Conservation (phyloP, 2,888 invertebrate species). For the Adelognathus sp. region DNA sequence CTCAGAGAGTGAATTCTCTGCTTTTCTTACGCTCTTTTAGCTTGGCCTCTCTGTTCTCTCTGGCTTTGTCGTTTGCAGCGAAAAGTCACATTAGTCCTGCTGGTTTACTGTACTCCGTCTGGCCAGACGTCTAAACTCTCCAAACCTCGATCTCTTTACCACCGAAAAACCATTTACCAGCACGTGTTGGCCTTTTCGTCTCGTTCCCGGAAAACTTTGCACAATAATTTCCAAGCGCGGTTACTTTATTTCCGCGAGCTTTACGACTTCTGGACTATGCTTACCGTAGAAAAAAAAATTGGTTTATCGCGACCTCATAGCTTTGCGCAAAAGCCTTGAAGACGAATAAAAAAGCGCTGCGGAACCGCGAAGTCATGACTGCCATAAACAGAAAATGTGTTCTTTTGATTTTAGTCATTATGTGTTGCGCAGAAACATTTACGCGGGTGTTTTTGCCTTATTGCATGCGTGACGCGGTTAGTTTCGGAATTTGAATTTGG, state of each 20-base stretch:
- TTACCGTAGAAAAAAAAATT: conserved; percentile 39
- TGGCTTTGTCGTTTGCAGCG: conserved; percentile 39
- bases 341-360: conserved; percentile 17
- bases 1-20: conserved; percentile 17
- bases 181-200: conserved; percentile 7
- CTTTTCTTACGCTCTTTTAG: not conserved
- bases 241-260: conserved; percentile 16
- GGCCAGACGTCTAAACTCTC: conserved; percentile 47
- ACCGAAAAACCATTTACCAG: not conserved
- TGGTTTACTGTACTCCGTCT: conserved; percentile 21
- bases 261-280: conserved; percentile 16
- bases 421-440: too few relatives aligned
- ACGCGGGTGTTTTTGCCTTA: conserved; percentile 10
- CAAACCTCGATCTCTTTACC: not conserved
- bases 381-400: too few relatives aligned
- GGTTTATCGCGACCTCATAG: conserved; percentile 19
- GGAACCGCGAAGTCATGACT: too few relatives aligned
- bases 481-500: not conserved
- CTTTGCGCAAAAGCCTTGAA: conserved; percentile 12
- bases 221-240: conserved; percentile 29
- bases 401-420: too few relatives aligned
- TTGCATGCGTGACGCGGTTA: conserved; percentile 1
- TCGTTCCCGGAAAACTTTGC: conserved; percentile 26
- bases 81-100: conserved; percentile 18
- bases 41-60: conserved; percentile 15